A percentile compares a stretch with the other conserved stretches of the same genome.
Evolutionary conservation across 2,113 vertebrate species (phyloP).

Genomic region (Penelope pileata): DNA sequence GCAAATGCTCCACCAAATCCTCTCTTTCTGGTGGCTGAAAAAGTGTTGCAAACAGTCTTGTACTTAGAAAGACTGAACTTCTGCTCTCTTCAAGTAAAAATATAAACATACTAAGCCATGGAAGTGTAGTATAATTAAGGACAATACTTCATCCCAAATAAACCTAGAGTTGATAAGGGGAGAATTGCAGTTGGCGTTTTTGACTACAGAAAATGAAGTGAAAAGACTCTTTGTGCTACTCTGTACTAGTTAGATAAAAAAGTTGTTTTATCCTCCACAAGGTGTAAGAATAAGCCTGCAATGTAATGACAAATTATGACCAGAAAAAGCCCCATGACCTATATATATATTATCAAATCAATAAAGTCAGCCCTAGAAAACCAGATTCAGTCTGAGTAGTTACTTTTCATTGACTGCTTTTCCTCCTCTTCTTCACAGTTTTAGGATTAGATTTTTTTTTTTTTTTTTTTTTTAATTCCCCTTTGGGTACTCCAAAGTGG

Average conservation of each 20-base stretch:
- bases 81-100: slow-evolving; percentile 51
- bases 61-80: background rate
- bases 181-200: slow-evolving; percentile 4
- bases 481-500: background rate
- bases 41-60: background rate
- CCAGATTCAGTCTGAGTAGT: background rate
- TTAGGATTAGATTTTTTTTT: background rate
- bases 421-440: background rate
- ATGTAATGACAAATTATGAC: background rate
- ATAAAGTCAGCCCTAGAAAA: accelerated
- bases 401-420: background rate
- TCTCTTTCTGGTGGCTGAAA: slow-evolving; percentile 25
- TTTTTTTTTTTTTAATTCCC: too few relatives aligned
- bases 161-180: background rate
- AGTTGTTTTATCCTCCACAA: background rate
- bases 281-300: background rate
- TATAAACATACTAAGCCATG: slow-evolving; percentile 52
- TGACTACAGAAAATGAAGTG: background rate
- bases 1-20: slow-evolving; percentile 48
- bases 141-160: slow-evolving; percentile 42
- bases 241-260: background rate
- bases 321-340: background rate
- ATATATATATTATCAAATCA: background rate
- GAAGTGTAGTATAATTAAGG: slow-evolving; percentile 63
- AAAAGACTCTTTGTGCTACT: background rate